These are phyloP conservation scores for Mayetiola destructor DNA, from an alignment of 2,888 invertebrate genomes.

Conservation along the genomic window DNA sequence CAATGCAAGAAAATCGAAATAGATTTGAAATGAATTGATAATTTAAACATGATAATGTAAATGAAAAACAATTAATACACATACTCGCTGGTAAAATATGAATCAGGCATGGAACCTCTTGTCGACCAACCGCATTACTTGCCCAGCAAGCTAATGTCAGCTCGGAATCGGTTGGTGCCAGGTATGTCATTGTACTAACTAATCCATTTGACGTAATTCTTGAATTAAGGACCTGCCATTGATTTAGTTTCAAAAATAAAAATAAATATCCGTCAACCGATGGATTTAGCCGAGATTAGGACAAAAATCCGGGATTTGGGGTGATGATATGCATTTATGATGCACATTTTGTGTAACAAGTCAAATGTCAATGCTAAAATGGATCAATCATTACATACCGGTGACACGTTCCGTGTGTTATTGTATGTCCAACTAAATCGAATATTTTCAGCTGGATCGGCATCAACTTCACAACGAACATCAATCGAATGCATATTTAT, in stretches of 20 bases:
- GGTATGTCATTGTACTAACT: slow-evolving; percentile 45
- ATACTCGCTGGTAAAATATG: slow-evolving; percentile 69
- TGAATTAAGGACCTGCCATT: slow-evolving; percentile 36
- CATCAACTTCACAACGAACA: slow-evolving; percentile 67
- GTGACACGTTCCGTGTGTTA: slow-evolving; percentile 59
- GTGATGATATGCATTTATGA: neutral
- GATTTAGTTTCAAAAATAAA: neutral
- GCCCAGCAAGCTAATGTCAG: slow-evolving; percentile 76
- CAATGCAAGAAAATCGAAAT: no score
- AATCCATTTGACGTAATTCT: slow-evolving; percentile 38
- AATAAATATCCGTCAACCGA: neutral
- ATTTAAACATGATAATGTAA: neutral
- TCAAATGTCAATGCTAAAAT: neutral
- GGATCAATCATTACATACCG: slow-evolving; percentile 29
- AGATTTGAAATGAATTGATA: neutral
- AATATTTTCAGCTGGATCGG: slow-evolving; percentile 54
- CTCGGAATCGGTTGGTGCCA: slow-evolving; percentile 44
- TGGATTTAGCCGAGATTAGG: neutral
- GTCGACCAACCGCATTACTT: slow-evolving; percentile 67
- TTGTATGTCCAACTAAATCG: slow-evolving; percentile 78
- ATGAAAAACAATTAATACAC: slow-evolving; percentile 23
- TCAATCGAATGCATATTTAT: slow-evolving; percentile 57
- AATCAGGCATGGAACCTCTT: slow-evolving; percentile 66
- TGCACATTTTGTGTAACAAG: neutral
- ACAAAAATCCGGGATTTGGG: neutral